Evolutionary conservation across 1,140 invertebrate species (phyloP), one percentile per base, ranked within the genome.

Genomic region (Panagrolaimus sp.): DNA sequence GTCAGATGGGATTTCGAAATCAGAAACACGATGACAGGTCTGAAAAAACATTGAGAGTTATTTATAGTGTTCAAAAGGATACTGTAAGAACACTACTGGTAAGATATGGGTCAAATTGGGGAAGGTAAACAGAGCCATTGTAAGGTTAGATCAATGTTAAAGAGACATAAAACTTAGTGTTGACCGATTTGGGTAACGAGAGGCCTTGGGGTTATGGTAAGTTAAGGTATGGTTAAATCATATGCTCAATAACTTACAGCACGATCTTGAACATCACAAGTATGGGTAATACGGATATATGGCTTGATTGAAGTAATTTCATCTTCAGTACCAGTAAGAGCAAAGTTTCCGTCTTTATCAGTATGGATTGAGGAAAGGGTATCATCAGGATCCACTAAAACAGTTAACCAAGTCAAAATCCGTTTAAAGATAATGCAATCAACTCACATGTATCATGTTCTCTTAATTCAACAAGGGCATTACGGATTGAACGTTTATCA

Each of bases 351-450:
- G 44, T 76, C 75, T 42, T 69, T 74, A 64, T 76, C 72, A 25
- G 74, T 76, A 65, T 76, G 72, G 46, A 61, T 69, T 23, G 73
- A 67, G 65, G 43, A 45, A 46, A 75, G 45, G 63, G 68, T 65
- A 68, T 79, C 77, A 66, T 78, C 73, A 31, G 77, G 77, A 53
- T 78, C 77, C 53, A 78, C 75, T 76, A 48, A 65, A 76, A 67
- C n/a, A 46, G 25, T n/a, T n/a, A n/a, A n/a, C n/a, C n/a, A 27
- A 20, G 20, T 23, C 27, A 38, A 2, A 2, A 57, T 57, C 1
- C n/a, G 11, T 57, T 5, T 16, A 8, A 20, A 1, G n/a, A 8
- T 11, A 57, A 0, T 0, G 9, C 16, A 51, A 25, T 51, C 1
- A 20, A 70, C 68, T 70, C 11, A 70, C 68, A 74, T 23, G 72